Evolutionary conservation across 2,797 vertebrate genomes (phyloP), one percentile per base, ranked within the genome.

Genomic region (Gobio occitaniae): DNA sequence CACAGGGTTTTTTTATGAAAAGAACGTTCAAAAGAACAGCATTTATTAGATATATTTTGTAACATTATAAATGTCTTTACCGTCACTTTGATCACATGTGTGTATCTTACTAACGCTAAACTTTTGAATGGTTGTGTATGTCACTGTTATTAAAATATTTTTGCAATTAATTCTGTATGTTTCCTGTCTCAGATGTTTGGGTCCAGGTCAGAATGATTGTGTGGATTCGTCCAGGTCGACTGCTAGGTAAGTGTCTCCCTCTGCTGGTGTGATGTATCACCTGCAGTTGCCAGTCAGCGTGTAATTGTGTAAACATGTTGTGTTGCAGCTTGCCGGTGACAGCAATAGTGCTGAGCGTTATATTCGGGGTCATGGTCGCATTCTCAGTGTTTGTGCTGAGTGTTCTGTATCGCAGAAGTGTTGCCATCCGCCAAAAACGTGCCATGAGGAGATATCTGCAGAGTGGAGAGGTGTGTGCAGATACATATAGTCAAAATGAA

Each of bases 371-470:
- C 63, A 91, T 96, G 85, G 81, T 90, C 6, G 93, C 90, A n/a
- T 96, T 94, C 87, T 95, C 93, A 75, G 87, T 95, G 19, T 94
- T 96, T 41, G 90, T 96, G 19, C 91, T 97, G 68, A 93, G 87
- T 11, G 89, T 97, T 85, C 93, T 99, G 48, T 99, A 97, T 88
- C 97, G 96, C 88, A 92, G 97, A 29, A 94, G 97, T 29, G 93
- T 96, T 8, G 95, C 95, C 89, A 99, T 98, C 87, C 97, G 96
- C 74, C 97, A 96, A 86, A 99, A 99, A 90, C 93, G 98, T 81
- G 96, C 97, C 1, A 97, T 98, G 96, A 95, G 98, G 88, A 95
- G 97, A 91, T 99, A 98, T 91, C 94, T 99, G 94, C 96, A 97
- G 91, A 95, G 95, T 8, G 97, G 96, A 65, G 96, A 97, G 95